Evolutionary conservation across 2,113 vertebrate genomes (phyloP).

Genomic region (Peucedramus taeniatus): DNA sequence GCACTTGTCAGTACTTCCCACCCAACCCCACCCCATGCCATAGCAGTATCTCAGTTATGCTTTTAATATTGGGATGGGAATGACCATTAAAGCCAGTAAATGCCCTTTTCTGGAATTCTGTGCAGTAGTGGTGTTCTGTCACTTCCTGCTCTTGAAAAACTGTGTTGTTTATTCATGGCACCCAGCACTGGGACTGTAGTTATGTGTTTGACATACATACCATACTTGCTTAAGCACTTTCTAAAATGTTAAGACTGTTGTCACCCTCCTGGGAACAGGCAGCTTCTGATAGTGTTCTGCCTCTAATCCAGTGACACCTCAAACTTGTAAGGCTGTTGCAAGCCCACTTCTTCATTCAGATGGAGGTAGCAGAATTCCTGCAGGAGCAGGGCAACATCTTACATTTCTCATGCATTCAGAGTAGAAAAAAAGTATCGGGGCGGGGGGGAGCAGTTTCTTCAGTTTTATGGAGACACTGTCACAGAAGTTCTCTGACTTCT

Average conservation of each 20-base stretch:
- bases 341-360: background rate
- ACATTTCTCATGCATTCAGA: background rate
- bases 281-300: background rate
- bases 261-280: background rate
- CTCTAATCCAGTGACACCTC: background rate
- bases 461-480: background rate
- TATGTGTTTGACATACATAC: fast-evolving
- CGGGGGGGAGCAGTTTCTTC: background rate
- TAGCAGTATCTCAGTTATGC: background rate
- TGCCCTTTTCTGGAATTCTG: background rate
- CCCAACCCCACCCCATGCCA: background rate
- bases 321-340: background rate
- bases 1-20: background rate
- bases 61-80: background rate
- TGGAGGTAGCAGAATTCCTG: background rate
- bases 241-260: background rate
- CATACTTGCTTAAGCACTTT: background rate
- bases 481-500: background rate
- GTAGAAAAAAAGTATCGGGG: background rate
- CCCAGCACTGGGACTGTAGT: background rate
- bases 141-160: background rate
- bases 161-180: background rate
- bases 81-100: background rate
- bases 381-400: background rate
- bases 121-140: background rate